Evolutionary conservation across 2,888 invertebrate genomes (phyloP), one percentile per base, ranked within the genome.

Genomic region (Drosophila emarginata): DNA sequence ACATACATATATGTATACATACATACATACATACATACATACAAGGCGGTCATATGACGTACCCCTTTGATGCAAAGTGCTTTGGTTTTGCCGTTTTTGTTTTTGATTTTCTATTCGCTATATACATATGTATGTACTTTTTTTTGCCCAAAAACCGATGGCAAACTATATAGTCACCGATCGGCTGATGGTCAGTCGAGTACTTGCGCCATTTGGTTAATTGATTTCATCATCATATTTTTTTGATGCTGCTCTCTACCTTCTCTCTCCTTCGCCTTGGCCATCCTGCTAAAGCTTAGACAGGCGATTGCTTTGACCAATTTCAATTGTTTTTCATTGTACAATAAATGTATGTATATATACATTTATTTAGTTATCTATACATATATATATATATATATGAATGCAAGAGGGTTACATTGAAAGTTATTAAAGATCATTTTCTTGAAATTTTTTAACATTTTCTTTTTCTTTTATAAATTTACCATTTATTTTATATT

Each of bases 191-290:
- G 67, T 14, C 72, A 52, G 75, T 70, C 69, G 68, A 85, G 88
- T 84, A 87, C 82, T 85, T 74, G 80, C 77, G 81, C 78, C 80
- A 81, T 81, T 81, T 77, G 76, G 84, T 88, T 88, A 86, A 88
- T 88, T 86, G 88, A 86, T 84, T 88, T 74, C 71, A 79, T 75
- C 75, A 50, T 40, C 14, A 12, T 21, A 7, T n/a, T 15, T 11
- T 36, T 26, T 21, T 56, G 18, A 9, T 32, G 23, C 28, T 9
- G 2, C 9, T 4, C 9, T 32, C 11, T 9, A 2, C 32, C 32
- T 11, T 1, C 32, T 32, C 11, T 45, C 15, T 15, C 4, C 40
- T 45, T 15, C 45, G 18, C 11, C 21, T 45, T 9, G 21, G 4
- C 45, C 45, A 45, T 45, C 45, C 45, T 45, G 45, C 45, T 7